Base-by-base conservation (phyloP, 2,888 invertebrate species). In the Andrena marginata region DNA sequence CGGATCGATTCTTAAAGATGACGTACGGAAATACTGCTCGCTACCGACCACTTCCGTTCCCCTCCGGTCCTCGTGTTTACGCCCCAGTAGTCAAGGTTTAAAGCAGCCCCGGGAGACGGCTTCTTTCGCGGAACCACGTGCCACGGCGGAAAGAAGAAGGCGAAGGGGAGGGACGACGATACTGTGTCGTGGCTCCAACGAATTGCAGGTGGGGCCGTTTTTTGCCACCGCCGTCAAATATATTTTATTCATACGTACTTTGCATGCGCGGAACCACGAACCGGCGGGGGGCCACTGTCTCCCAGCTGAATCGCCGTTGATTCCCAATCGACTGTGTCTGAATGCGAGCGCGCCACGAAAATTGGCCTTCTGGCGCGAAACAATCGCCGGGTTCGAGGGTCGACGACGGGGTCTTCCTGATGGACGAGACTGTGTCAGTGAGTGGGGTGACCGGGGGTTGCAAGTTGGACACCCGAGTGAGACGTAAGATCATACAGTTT, bases 11-110 rank as follows among this genome's bases (percentile, higher is more conserved):
- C 26, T 33, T 8, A 35, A 29, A 54, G n/a, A 20, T 20, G 54
- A 73, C 42, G 42, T 54, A 42, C 42, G 64, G 64, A 73, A 73
- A 73, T 73, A 56, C 56, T 48, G 70, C 60, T 16, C 13, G 54
- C 35, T 29, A 56, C 29, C 23, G 35, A 29, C 64, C 8, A 26
- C 13, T 56, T 56, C 54, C 56, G 56, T 8, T 10, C 16, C 42
- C 42, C 42, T 16, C 42, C 42, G 42, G 16, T 51, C 33, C 33
- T 49, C 31, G 56, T 73, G 64, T 73, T 73, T 59, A 73, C 73
- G 64, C 73, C 26, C 42, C 73, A 4, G 29, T 29, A 56, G 73
- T 56, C 73, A 73, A 73, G 73, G 73, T 23, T 64, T 29, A 56
- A 42, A 56, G 42, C 64, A 54, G 29, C 8, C n/a, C 51, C 42